Evolutionary conservation across 2,888 invertebrate genomes (phyloP).

Genomic region (Dryobotodes eremita): DNA sequence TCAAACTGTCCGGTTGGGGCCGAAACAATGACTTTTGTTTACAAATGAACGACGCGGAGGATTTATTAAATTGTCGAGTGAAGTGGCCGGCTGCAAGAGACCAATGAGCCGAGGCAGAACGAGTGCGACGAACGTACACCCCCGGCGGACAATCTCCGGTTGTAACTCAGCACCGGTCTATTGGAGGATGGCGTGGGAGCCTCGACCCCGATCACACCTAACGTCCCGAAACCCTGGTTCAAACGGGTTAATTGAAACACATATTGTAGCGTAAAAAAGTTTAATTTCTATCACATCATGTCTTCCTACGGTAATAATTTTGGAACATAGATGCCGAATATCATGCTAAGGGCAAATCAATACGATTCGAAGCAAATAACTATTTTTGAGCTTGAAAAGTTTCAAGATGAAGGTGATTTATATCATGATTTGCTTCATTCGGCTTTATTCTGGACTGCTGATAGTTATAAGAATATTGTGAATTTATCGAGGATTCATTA

Average conservation of each 20-base stretch:
- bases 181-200: conserved; percentile 87
- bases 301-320: conserved; percentile 87
- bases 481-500: conserved; percentile 35
- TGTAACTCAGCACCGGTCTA: conserved; percentile 67
- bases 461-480: conserved; percentile 47
- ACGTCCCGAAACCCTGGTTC: conserved; percentile 60
- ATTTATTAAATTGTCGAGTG: conserved; percentile 86
- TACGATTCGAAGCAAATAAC: conserved; percentile 85
- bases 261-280: conserved; percentile 88
- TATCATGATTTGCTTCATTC: conserved; percentile 56
- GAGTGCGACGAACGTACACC: conserved; percentile 84
- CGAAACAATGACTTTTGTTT: conserved; percentile 91
- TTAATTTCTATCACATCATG: conserved; percentile 90
- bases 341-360: conserved; percentile 84
- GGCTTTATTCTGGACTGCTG: conserved; percentile 42
- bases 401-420: not conserved
- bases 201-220: conserved; percentile 74
- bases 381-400: conserved; percentile 31
- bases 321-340: conserved; percentile 88
- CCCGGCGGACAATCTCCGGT: conserved; percentile 73
- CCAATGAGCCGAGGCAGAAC: conserved; percentile 82
- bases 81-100: conserved; percentile 78
- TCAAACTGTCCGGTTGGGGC: conserved; percentile 84
- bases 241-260: conserved; percentile 71
- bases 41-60: conserved; percentile 85